Percentiles rank a stretch among this genome's conserved stretches.
These are phyloP conservation scores for Allophyes oxyacanthae DNA, from an alignment of 2,888 invertebrate species.

Conservation along the genomic window DNA sequence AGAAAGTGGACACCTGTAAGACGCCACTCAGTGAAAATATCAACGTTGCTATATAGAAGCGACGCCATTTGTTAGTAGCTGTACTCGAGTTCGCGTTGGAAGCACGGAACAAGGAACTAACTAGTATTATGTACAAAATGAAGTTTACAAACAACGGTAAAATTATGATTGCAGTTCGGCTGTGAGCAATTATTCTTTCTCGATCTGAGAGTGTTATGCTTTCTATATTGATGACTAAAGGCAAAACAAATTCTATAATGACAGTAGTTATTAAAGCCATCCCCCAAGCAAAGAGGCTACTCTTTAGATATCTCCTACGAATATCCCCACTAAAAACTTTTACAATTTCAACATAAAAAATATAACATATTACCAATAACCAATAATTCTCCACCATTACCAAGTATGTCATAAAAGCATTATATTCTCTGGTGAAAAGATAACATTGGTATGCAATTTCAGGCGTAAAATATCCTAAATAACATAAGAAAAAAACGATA, in stretches of 20 bases:
- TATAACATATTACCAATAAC: slow-evolving; percentile 29
- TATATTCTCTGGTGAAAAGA: too few species aligned
- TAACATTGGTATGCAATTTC: too few species aligned
- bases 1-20: neutral
- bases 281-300: slow-evolving; percentile 31
- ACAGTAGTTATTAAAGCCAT: slow-evolving; percentile 5
- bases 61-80: slow-evolving; percentile 5
- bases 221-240: too few species aligned
- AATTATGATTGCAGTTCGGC: too few species aligned
- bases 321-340: slow-evolving; percentile 25
- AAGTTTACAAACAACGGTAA: neutral
- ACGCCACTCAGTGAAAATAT: neutral
- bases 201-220: too few species aligned
- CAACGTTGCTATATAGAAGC: slow-evolving; percentile 2
- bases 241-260: neutral
- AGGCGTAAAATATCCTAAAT: too few species aligned
- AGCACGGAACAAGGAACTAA: slow-evolving; percentile 2
- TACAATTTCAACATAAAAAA: slow-evolving; percentile 33
- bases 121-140: neutral
- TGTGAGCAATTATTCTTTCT: too few species aligned
- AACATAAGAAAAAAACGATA: too few species aligned
- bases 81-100: neutral
- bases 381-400: slow-evolving; percentile 5
- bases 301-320: slow-evolving; percentile 26
- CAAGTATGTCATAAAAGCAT: neutral